These are phyloP conservation scores for Labrus mixtus DNA, from an alignment of 2,113 vertebrate genomes.

Conservation along the genomic window DNA sequence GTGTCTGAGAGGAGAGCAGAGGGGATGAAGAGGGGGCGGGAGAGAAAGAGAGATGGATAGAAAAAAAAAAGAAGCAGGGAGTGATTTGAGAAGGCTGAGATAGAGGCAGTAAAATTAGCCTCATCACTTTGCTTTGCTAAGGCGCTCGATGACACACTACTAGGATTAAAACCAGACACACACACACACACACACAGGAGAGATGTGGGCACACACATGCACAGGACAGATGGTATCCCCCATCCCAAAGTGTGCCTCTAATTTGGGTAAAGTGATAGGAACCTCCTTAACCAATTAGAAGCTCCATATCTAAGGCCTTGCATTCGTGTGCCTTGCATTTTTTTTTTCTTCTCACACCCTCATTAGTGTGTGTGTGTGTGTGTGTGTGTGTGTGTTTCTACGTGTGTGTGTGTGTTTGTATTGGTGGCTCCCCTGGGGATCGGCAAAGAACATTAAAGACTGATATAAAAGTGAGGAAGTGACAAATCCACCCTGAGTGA, in stretches of 20 bases:
- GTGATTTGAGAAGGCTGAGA: conserved; percentile 56
- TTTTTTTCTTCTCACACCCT: conserved; percentile 25
- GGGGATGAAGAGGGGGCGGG: conserved; percentile 52
- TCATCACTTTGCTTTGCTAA: conserved; percentile 67
- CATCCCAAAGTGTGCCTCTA: conserved; percentile 65
- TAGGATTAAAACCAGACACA: conserved; percentile 58
- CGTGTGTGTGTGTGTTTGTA: conserved; percentile 1
- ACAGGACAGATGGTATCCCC: conserved; percentile 70
- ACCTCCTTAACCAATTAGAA: conserved; percentile 79
- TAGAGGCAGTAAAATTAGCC: conserved; percentile 73
- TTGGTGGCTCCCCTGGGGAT: conserved; percentile 38
- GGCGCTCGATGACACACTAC: conserved; percentile 59
- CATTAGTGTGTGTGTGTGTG: conserved; percentile 25
- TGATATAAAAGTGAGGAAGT: conserved; percentile 44
- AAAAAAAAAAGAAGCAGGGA: conserved; percentile 26
- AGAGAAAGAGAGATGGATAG: conserved; percentile 40
- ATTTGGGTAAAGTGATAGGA: conserved; percentile 75
- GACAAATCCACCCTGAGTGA: conserved; percentile 47
- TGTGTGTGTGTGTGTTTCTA: not conserved
- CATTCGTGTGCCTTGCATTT: conserved; percentile 26
- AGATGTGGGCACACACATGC: conserved; percentile 28
- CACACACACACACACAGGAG: conserved; percentile 13
- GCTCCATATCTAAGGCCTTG: conserved; percentile 39
- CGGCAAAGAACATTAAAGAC: conserved; percentile 45
- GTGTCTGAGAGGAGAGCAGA: conserved; percentile 53